Base-by-base conservation (phyloP, 2,797 vertebrate genomes). In the Dendrocincla tyrannina region DNA sequence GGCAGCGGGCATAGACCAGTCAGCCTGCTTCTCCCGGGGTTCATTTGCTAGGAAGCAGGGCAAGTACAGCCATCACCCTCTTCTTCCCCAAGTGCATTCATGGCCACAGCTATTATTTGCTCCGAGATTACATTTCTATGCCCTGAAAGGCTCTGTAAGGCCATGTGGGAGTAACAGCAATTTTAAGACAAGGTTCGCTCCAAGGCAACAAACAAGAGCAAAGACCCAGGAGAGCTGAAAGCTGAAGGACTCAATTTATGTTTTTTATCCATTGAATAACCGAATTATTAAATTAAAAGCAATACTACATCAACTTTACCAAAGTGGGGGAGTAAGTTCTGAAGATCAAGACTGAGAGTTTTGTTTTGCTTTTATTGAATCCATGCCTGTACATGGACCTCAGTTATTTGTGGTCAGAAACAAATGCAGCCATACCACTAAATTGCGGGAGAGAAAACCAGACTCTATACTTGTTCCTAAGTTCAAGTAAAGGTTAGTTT, bases 121-220 rank as follows among this genome's bases (percentile, higher is more conserved):
- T 84, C 80, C 11, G 8, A 50, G 53, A 13, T 52, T 79, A 80
- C 74, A 42, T 53, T 78, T 10, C 24, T 70, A 64, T 37, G 58
- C 66, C 3, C 1, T 84, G 67, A 95, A 89, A 81, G 85, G 33
- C 89, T 85, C 72, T 81, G 69, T 58, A 72, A 37, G 47, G 62
- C 44, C 39, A 7, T 17, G 13, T 8, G 59, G 68, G 66, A 93
- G 41, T 58, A 93, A 80, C 53, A 90, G 88, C 81, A 66, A 81
- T 91, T 96, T 94, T 86, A 93, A 78, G 92, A 72, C 4, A 30
- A 95, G 75, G 90, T 70, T 78, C 7, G 95, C 96, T 89, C 53
- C 63, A 35, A 95, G 96, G 94, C 85, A 97, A 94, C 88, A 94
- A 92, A 93, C 85, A 90, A 92, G 70, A 96, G 96, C 79, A 95